Evolutionary conservation across 2,888 invertebrate genomes (phyloP), one percentile per base, ranked within the genome.

Genomic region (Xylocampa areola): DNA sequence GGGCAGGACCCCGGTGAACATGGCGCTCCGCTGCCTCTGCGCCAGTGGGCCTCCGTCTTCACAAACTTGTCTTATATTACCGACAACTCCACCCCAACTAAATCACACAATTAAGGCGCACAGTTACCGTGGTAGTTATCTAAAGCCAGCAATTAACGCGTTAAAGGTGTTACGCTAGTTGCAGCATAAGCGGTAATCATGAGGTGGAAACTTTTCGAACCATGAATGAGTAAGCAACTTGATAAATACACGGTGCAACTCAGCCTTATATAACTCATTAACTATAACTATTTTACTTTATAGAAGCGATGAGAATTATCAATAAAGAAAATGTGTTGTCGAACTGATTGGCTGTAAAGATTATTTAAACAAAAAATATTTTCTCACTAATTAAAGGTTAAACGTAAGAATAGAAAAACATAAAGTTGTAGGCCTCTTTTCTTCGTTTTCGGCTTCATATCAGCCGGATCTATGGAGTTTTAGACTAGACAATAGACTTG

Each of bases 131-230:
- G 45, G 74, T 76, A 83, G 75, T 85, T 83, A 84, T 72, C 75
- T 64, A 63, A 79, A 81, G 75, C 73, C 62, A 64, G 77, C 81
- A 86, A 90, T 90, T 91, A 90, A 73, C 78, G 76, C 76, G 81
- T 85, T 84, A 85, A 68, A 59, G 67, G 73, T 71, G 53, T 67
- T 81, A 79, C 76, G 72, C 79, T 63, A 67, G 68, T 79, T 77
- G 69, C 79, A 76, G 73, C 73, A 80, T 82, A 84, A 86, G 78
- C 82, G 79, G 82, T 85, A 88, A 90, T 90, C 82, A 89, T 80
- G 75, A 80, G 80, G 77, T 75, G 82, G 83, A 80, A 86, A 84
- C 82, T 85, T 85, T 80, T 72, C 73, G 53, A 65, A 54, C 65
- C 78, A 75, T 77, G 81, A 87, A 85, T 88, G 82, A 88, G 79